Percentiles rank a stretch among this genome's conserved stretches.
Evolutionary conservation across 1,140 invertebrate genomes (phyloP).

Genomic region (Gonatopus flavifemur): DNA sequence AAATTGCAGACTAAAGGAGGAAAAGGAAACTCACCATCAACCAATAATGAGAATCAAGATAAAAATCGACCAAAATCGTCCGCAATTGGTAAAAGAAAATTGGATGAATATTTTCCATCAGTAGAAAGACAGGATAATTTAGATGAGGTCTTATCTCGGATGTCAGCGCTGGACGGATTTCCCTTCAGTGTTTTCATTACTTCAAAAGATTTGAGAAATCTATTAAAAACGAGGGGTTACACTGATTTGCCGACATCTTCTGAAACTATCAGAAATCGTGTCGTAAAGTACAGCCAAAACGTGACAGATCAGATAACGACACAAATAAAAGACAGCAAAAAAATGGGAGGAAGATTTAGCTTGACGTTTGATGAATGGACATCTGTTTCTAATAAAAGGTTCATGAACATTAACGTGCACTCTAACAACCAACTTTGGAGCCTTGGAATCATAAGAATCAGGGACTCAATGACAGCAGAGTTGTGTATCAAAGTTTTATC

Average conservation of each 20-base stretch:
- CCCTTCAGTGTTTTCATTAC: conserved; percentile 6
- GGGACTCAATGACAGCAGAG: conserved; percentile 1
- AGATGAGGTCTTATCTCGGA: conserved; percentile 10
- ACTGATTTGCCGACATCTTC: conserved; percentile 5
- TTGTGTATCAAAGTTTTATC: neutral
- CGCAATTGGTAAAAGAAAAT: too few species aligned
- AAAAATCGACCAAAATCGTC: too few species aligned
- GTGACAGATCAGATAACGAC: too few species aligned
- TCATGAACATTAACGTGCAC: conserved; percentile 10
- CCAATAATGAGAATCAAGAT: too few species aligned
- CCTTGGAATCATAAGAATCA: conserved; percentile 6
- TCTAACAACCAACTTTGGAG: conserved; percentile 3
- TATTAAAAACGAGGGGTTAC: conserved; percentile 5
- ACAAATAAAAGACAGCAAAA: too few species aligned
- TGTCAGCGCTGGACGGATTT: conserved; percentile 13
- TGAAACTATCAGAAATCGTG: conserved; percentile 1
- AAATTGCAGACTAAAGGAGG: too few species aligned
- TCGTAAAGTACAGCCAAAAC: conserved; percentile 4
- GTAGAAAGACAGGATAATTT: too few species aligned
- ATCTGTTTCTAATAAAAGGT: conserved; percentile 8
- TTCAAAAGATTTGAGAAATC: conserved; percentile 9
- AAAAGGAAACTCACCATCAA: too few species aligned
- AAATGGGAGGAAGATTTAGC: neutral
- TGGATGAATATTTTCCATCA: too few species aligned
- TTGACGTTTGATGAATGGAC: conserved; percentile 11